phyloP scores from a whole-genome alignment of 1,140 invertebrate species.

The Psix sp. region DNA sequence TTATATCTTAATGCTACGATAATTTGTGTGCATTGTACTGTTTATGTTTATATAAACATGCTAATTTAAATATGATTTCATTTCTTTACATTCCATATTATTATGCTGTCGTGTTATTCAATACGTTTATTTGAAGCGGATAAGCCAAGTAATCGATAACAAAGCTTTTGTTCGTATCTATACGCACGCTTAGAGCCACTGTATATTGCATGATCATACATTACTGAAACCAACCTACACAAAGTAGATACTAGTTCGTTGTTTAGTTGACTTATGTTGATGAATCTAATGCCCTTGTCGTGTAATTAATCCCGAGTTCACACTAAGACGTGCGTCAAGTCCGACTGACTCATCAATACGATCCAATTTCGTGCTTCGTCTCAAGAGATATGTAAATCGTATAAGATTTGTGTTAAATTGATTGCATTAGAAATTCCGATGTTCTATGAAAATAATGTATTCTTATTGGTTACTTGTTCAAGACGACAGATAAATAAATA shows the following conservation, averaged over 20 bases:
- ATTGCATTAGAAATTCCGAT: conserved; percentile 13
- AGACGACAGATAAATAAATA: no score
- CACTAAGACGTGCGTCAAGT: conserved; percentile 16
- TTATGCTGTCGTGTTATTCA: conserved; percentile 23
- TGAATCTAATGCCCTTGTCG: conserved; percentile 45
- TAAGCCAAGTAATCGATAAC: conserved; percentile 40
- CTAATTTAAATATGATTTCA: background rate
- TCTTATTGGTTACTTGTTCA: no score
- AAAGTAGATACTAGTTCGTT: conserved; percentile 32
- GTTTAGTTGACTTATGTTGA: conserved; percentile 54
- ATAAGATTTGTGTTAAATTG: conserved; percentile 24
- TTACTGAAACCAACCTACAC: conserved; percentile 14
- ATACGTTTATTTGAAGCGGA: conserved; percentile 35
- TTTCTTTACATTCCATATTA: background rate
- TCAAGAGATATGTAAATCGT: conserved; percentile 29
- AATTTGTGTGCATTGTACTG: no score
- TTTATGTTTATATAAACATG: no score
- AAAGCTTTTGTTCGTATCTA: conserved; percentile 37
- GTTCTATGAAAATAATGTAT: no score
- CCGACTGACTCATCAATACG: conserved; percentile 34
- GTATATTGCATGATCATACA: conserved; percentile 41
- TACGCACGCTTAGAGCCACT: conserved; percentile 32
- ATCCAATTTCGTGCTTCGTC: conserved; percentile 22
- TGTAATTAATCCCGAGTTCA: conserved; percentile 39
- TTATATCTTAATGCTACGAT: no score